Percentiles rank a stretch among this genome's conserved stretches.
These are phyloP conservation scores for Oasisia sp. DNA, from an alignment of 2,888 invertebrate species.

Conservation along the genomic window DNA sequence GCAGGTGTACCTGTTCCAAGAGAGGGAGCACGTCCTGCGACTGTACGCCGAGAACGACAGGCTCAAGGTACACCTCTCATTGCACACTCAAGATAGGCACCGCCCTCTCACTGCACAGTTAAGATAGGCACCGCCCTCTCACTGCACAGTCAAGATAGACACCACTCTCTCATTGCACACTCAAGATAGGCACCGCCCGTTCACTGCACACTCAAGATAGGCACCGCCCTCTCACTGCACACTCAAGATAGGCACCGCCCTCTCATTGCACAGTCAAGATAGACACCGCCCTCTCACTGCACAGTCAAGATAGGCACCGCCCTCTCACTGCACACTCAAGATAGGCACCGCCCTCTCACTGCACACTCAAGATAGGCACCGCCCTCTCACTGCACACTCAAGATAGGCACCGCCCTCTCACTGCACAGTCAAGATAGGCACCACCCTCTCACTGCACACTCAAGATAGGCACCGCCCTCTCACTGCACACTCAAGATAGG, in stretches of 20 bases:
- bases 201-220: constrained; percentile 48
- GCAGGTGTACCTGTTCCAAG: constrained; percentile 66
- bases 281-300: constrained; percentile 19
- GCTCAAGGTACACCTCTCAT: constrained; percentile 58
- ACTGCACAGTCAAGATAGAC: constrained; percentile 52
- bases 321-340: constrained; percentile 64
- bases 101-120: constrained; percentile 64
- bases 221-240: constrained; percentile 60
- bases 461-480: constrained; percentile 53
- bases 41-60: constrained; percentile 67
- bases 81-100: constrained; percentile 58
- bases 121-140: constrained; percentile 53
- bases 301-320: constrained; percentile 60
- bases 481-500: neutral
- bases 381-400: constrained; percentile 65
- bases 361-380: constrained; percentile 59
- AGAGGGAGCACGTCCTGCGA: constrained; percentile 65
- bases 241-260: constrained; percentile 48
- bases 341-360: constrained; percentile 42
- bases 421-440: too few species aligned
- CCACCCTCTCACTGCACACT: constrained; percentile 57
- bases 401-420: constrained; percentile 49
- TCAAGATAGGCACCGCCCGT: constrained; percentile 51
- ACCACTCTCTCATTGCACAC: constrained; percentile 65
- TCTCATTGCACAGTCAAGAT: constrained; percentile 65